A percentile compares a stretch with the other conserved stretches of the same genome.
phyloP scores from a whole-genome alignment of 2,113 vertebrate species.

The Porphyrio hochstetteri region DNA sequence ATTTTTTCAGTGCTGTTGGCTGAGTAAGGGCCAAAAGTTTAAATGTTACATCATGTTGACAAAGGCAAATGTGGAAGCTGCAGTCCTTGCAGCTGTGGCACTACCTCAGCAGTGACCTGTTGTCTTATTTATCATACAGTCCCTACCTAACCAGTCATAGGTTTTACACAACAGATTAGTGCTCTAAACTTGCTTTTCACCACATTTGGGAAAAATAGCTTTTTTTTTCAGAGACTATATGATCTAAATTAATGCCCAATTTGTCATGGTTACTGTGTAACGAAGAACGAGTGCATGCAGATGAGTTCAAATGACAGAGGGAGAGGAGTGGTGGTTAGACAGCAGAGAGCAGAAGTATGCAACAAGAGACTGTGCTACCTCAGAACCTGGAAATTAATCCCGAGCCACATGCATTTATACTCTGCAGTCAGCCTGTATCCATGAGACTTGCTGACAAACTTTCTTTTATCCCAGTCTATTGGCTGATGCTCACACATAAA shows the following conservation, averaged over 20 bases:
- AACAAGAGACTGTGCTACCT: neutral
- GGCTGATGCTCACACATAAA: neutral
- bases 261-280: neutral
- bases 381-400: neutral
- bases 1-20: neutral
- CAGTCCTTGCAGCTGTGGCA: neutral
- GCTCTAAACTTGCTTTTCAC: neutral
- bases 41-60: neutral
- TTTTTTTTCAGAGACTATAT: neutral
- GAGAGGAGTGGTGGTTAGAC: neutral
- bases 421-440: neutral
- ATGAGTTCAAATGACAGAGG: neutral
- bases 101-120: too few relatives aligned
- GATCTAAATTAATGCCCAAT: neutral
- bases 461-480: neutral
- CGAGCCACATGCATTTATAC: neutral
- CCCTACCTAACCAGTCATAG: neutral
- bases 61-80: neutral
- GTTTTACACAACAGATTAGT: neutral
- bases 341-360: neutral
- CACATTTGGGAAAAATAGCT: neutral
- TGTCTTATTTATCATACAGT: neutral
- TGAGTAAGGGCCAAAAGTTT: neutral
- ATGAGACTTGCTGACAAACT: neutral
- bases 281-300: neutral